These are phyloP conservation scores for Pongo pygmaeus DNA, from an alignment of 2,113 vertebrate species.

Conservation along the genomic window DNA sequence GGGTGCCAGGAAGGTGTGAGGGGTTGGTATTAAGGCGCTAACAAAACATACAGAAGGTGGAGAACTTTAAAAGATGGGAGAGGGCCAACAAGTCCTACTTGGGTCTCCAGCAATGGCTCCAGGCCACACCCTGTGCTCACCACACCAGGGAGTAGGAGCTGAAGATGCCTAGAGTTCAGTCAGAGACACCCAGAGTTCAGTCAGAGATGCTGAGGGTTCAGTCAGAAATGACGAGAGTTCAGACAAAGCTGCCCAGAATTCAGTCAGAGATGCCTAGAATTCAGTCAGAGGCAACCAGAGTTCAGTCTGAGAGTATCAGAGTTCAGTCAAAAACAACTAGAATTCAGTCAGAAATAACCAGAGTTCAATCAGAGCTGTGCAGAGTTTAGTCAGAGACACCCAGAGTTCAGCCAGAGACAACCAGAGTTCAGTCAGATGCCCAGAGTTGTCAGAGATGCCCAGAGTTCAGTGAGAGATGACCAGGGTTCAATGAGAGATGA, in stretches of 20 bases:
- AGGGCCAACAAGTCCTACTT: accelerated
- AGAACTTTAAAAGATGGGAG: not conserved
- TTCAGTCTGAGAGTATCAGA: not conserved
- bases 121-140: too few relatives aligned
- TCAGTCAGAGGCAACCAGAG: not conserved
- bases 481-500: not conserved
- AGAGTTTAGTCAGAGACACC: not conserved
- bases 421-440: not conserved
- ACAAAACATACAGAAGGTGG: not conserved
- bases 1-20: not conserved
- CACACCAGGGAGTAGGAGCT: accelerated
- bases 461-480: not conserved
- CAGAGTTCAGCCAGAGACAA: not conserved
- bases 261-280: not conserved
- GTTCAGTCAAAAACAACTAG: not conserved
- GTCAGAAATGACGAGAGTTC: not conserved
- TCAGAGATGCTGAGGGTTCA: not conserved
- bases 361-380: not conserved
- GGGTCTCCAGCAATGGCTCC: too few relatives aligned
- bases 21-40: not conserved
- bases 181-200: not conserved
- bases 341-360: not conserved
- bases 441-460: not conserved
- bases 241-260: not conserved
- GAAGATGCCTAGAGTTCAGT: not conserved